Evolutionary conservation across 37 sponge, comb jelly and placozoan genomes (phyloP), one percentile per base, ranked within the genome.

Genomic region (Beroe forskalii): DNA sequence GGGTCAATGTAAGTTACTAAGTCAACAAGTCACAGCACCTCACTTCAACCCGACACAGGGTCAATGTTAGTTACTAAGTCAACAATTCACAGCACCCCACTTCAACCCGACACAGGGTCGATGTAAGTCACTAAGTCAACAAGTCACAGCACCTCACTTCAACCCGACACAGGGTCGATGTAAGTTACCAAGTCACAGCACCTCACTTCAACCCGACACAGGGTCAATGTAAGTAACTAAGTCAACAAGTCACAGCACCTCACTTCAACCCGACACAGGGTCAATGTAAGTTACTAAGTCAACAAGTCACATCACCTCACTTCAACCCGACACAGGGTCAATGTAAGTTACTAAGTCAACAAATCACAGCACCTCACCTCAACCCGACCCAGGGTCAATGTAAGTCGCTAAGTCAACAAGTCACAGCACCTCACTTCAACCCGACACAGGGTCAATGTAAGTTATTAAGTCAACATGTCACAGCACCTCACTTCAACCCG

Each of bases 321-420:
- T 12, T 80, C 86, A 1, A 44, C 55, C 3, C 86, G 86, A 17
- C 86, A 80, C 40, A 23, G 86, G 9, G 20, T 35, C 4, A 80
- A 80, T 80, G 86, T 80, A 30, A 42, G 86, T 43, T 63, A 80
- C 30, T 43, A 80, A 48, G 86, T 43, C 0, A 80, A 80, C 48
- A 80, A 80, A 25, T 8, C 44, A 9, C 86, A 80, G 30, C 86
- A 80, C 31, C 86, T 80, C 27, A 12, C 38, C n/a, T 80, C 86
- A 1, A 44, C 55, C 3, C 86, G 86, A 17, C 86, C 39, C 40
- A 23, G 86, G 9, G 20, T 35, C 4, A 80, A 80, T 80, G 86
- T 80, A 30, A 42, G 86, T 43, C 17, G n/a, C 30, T 43, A 80
- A 48, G 86, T 43, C 0, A 80, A 80, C 48, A 80, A 80, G 27